Base-by-base conservation (phyloP, 2,113 vertebrate genomes). In the Chitala chitala region DNA sequence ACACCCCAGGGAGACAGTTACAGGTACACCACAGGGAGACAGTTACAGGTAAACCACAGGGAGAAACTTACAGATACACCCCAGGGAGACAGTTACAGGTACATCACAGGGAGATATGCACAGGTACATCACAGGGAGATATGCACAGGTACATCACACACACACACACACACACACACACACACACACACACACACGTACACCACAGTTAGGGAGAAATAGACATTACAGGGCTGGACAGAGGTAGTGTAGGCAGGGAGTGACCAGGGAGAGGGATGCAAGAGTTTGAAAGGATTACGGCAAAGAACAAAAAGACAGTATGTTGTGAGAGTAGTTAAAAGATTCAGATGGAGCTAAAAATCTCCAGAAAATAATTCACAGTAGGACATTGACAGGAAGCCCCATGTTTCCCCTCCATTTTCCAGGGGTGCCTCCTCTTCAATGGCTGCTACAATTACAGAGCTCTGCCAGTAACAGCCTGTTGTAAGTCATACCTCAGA, bases 311-410 rank as follows among this genome's bases (percentile, higher is more conserved):
- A 44, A 54, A 55, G 44, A 71, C 5, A 55, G n/a, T 54, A 38
- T 17, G 44, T 7, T 3, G n/a, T 7, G 40, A 70, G 72, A 17
- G 69, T 73, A 48, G 22, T 48, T 44, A 72, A 69, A 71, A 74
- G 71, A 3, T 73, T 58, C 54, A 24, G 12, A 20, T 55, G 48
- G 77, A 76, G 72, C 65, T 78, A 56, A 70, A 78, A 63, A 78
- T 75, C 76, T 69, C 76, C 64, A 75, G 59, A 38, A 81, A 85
- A 79, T 75, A 82, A 83, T 85, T 85, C 69, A 83, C 78, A 83
- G 83, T 80, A 88, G 81, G 71, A 82, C 84, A 24, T 76, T 61
- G 75, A 65, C 83, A 85, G 83, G 81, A 89, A 87, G 84, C 58
- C 48, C 10, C 36, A 66, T 83, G 81, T 86, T 88, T 86, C 84